Evolutionary conservation across 2,113 vertebrate genomes (phyloP).

Genomic region (Ovis canadensis): DNA sequence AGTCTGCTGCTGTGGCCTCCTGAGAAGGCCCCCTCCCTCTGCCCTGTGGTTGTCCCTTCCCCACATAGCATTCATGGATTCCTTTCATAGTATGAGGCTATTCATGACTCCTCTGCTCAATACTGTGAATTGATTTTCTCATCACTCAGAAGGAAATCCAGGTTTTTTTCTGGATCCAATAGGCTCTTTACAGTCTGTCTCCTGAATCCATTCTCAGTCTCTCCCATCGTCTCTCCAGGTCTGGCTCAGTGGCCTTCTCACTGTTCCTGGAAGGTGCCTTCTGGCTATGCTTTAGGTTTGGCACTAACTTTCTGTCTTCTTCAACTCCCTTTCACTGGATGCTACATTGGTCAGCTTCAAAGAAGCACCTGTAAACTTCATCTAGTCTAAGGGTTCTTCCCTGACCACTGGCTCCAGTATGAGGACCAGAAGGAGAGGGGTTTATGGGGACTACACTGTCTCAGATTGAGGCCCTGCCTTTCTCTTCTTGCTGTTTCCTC

Average conservation of each 20-base stretch:
- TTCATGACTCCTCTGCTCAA: not conserved
- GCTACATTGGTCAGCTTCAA: not conserved
- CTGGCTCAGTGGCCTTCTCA: not conserved
- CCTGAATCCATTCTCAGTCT: not conserved
- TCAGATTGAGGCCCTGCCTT: not conserved
- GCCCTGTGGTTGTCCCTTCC: fast-evolving
- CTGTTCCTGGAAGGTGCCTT: too few species aligned
- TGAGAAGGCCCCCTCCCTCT: not conserved
- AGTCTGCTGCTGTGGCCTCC: too few species aligned
- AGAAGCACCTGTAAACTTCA: too few species aligned
- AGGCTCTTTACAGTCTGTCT: not conserved
- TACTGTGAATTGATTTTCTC: not conserved
- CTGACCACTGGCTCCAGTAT: not conserved
- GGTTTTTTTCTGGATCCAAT: not conserved
- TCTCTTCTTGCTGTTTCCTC: not conserved
- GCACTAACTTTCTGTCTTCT: not conserved
- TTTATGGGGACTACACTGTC: too few species aligned
- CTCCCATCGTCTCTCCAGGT: not conserved
- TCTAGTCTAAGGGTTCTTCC: not conserved
- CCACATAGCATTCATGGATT: too few species aligned
- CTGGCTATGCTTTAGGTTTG: not conserved
- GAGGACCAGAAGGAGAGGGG: not conserved
- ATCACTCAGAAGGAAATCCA: not conserved
- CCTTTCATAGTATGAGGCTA: not conserved
- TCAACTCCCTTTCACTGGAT: not conserved